Evolutionary conservation across 2,113 vertebrate species (phyloP), one percentile per base, ranked within the genome.

Genomic region (Cyprinodon brontotheroides): DNA sequence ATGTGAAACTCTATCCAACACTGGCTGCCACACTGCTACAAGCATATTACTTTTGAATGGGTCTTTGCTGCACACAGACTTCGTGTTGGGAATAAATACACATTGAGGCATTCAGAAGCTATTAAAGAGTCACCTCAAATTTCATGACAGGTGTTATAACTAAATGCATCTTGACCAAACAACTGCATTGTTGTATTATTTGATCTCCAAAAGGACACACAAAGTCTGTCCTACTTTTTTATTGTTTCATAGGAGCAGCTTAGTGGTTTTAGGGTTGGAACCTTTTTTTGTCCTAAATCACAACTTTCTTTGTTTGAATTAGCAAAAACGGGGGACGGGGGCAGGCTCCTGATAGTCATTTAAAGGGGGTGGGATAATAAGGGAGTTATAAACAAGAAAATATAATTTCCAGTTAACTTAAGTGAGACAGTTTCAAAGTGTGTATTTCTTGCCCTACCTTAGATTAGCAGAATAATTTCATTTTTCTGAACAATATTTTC

Each of bases 1-100:
- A 94, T 93, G 94, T 98, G 98, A 98, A 99, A 99, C 95, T 92
- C 94, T 96, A 99, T 94, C 97, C 97, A 94, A 93, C 92, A 85
- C 95, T 82, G 96, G 96, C 96, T 96, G 96, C 95, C 93, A 93
- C 92, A 85, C 92, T 91, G 94, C 95, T 95, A 96, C 95, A 94
- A 92, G 91, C 94, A 94, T 92, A 90, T 93, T 60, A 88, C 75
- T 71, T 93, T 93, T 91, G 93, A 94, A 89, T 91, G 86, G 91
- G 86, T 61, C 76, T 93, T 89, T 86, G 83, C 77, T 79, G 86
- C 85, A 83, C 48, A 65, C 73, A 63, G 87, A 93, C 91, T 87
- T 65, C 78, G 86, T 80, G 82, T 78, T 74, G 81, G 82, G 85
- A 90, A 83, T 71, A 81, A 80, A 78, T 79, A 66, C 38, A 65